phyloP scores from a whole-genome alignment of 1,140 invertebrate genomes.

The Hestina assimilis region DNA sequence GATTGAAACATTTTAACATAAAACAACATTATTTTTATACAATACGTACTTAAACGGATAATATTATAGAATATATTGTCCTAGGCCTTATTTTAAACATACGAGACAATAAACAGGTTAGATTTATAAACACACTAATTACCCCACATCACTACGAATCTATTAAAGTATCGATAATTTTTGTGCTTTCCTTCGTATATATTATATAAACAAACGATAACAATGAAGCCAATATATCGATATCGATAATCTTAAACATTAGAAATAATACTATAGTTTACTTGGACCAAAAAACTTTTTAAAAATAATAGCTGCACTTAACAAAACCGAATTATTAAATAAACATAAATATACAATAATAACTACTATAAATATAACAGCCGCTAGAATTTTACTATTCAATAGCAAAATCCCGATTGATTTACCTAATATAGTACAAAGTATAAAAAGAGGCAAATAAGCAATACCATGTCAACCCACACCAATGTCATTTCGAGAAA shows the following conservation, averaged over 20 bases:
- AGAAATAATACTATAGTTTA: conserved; percentile 13
- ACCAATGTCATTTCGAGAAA: too few species aligned
- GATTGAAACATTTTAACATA: too few species aligned
- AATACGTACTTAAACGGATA: too few species aligned
- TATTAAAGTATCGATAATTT: too few species aligned
- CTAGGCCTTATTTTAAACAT: too few species aligned
- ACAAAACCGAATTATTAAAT: conserved; percentile 20
- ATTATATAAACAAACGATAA: too few species aligned
- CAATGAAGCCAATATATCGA: conserved; percentile 31
- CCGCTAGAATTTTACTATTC: conserved; percentile 68
- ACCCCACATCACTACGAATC: not conserved
- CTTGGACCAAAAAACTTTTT: conserved; percentile 31
- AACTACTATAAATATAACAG: conserved; percentile 73
- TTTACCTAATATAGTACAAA: conserved; percentile 50
- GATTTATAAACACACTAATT: not conserved
- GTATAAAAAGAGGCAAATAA: conserved; percentile 31
- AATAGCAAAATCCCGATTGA: conserved; percentile 60
- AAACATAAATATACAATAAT: conserved; percentile 72
- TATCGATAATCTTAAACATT: conserved; percentile 33
- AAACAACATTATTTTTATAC: too few species aligned
- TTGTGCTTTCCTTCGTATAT: too few species aligned
- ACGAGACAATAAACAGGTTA: too few species aligned
- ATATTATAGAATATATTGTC: too few species aligned
- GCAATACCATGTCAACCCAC: too few species aligned
- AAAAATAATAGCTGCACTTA: conserved; percentile 37